Conservation (phyloP, 2,113 vertebrate genomes). For the Diphyllodes magnificus region DNA sequence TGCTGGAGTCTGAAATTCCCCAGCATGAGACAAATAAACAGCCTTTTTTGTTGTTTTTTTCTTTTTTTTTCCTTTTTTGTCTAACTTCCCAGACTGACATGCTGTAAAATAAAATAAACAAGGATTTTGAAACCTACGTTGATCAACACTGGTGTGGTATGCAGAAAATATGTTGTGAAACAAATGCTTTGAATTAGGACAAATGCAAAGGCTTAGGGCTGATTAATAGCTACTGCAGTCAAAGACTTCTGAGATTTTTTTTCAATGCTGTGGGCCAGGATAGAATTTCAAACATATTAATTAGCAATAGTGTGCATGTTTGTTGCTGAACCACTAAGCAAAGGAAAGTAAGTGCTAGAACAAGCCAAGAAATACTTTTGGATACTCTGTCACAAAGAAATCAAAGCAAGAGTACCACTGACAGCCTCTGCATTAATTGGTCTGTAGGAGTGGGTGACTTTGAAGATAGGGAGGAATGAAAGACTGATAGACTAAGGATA, state of each 20-base stretch:
- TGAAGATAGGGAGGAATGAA: slow-evolving; percentile 25
- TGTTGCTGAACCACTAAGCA: slow-evolving; percentile 48
- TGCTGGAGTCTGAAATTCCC: slow-evolving; percentile 27
- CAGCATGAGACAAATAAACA: slow-evolving; percentile 55
- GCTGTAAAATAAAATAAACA: slow-evolving; percentile 42
- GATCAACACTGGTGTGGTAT: slow-evolving; percentile 31
- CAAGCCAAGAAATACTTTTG: slow-evolving; percentile 48
- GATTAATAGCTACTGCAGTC: slow-evolving; percentile 47
- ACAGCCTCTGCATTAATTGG: slow-evolving; percentile 38
- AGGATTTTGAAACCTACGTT: slow-evolving; percentile 35
- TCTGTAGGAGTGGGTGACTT: slow-evolving; percentile 2
- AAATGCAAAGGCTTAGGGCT: slow-evolving; percentile 38
- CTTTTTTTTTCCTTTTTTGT: background rate
- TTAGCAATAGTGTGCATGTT: slow-evolving; percentile 53
- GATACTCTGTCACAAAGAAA: slow-evolving; percentile 43
- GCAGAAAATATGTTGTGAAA: slow-evolving; percentile 53
- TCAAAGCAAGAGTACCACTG: slow-evolving; percentile 21
- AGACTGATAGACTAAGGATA: background rate
- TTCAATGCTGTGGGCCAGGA: slow-evolving; percentile 27
- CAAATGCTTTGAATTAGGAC: slow-evolving; percentile 55
- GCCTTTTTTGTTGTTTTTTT: background rate
- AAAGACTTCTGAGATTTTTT: slow-evolving; percentile 42
- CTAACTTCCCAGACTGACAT: slow-evolving; percentile 42
- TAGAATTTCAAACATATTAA: slow-evolving; percentile 65
- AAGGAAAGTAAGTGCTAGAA: slow-evolving; percentile 42